Conservation (phyloP, 1,140 invertebrate genomes). For the Stenopsyche tienmushanensis region DNA sequence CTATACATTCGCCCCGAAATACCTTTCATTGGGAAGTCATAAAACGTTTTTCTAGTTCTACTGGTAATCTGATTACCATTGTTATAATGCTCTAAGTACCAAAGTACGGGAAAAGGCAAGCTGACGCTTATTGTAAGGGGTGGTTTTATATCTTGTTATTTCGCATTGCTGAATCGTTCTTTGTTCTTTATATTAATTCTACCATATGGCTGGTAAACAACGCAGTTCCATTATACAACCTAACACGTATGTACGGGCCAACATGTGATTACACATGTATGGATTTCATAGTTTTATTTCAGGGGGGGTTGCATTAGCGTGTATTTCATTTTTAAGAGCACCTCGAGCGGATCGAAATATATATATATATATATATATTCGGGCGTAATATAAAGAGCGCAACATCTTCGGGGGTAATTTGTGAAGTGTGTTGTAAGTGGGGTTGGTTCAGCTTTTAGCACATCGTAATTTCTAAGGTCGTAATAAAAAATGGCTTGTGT, state of each 20-base stretch:
- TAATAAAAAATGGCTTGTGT: conserved; percentile 26
- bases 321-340: background rate
- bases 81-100: background rate
- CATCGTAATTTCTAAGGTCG: conserved; percentile 34
- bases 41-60: conserved; percentile 9
- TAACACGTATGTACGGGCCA: background rate
- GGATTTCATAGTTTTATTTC: background rate
- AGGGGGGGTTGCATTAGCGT: background rate
- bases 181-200: conserved; percentile 11
- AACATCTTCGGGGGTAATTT: conserved; percentile 30
- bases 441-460: conserved; percentile 34
- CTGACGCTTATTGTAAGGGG: conserved; percentile 2
- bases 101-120: background rate
- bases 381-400: background rate
- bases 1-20: background rate
- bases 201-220: conserved; percentile 1
- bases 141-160: conserved; percentile 13
- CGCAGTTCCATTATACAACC: background rate
- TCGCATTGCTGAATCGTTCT: conserved; percentile 6
- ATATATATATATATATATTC: background rate
- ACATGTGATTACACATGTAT: too few relatives aligned
- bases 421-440: conserved; percentile 20
- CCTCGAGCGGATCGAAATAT: background rate
- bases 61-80: conserved; percentile 10
- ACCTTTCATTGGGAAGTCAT: conserved; percentile 4